Conservation (phyloP, 2,113 vertebrate species). For the Promerops cafer region DNA sequence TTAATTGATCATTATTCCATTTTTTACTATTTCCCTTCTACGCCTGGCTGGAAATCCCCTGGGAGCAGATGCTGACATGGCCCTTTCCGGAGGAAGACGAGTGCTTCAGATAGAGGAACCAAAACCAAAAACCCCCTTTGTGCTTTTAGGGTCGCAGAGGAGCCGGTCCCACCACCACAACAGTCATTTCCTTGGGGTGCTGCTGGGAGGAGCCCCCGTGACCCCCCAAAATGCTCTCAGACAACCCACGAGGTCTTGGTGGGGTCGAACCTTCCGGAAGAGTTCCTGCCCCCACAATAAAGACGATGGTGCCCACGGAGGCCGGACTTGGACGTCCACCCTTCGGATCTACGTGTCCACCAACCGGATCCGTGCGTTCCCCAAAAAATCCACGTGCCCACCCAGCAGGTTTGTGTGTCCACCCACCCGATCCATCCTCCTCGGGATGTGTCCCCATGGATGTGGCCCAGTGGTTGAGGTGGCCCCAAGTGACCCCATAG, state of each 20-base stretch:
- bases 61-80: background rate
- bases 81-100: background rate
- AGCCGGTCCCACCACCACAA: background rate
- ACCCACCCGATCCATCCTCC: background rate
- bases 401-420: background rate
- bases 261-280: background rate
- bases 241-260: background rate
- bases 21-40: fast-evolving
- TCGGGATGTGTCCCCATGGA: too few relatives aligned
- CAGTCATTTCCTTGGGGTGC: background rate
- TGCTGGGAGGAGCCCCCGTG: background rate
- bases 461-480: too few relatives aligned
- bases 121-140: background rate
- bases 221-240: background rate
- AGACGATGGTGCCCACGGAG: background rate
- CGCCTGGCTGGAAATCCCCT: background rate
- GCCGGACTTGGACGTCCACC: background rate
- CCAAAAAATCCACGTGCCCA: background rate
- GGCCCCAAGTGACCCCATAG: too few relatives aligned
- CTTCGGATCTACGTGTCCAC: background rate
- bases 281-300: background rate
- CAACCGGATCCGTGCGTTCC: background rate
- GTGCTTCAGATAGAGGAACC: background rate
- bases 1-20: background rate
- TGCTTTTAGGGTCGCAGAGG: background rate